Conservation (phyloP, 1,140 invertebrate genomes). For the Diabrotica virgifera region DNA sequence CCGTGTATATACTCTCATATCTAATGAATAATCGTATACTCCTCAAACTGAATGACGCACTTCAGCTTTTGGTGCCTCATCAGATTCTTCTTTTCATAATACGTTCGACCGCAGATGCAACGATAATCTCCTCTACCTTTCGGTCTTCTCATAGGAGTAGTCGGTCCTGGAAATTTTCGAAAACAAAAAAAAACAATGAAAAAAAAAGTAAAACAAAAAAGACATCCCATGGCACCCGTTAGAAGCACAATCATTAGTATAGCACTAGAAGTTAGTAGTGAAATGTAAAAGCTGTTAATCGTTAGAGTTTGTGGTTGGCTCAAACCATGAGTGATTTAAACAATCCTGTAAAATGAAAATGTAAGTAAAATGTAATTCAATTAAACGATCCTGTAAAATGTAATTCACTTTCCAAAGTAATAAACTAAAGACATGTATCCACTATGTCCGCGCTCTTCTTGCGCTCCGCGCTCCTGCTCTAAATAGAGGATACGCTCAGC, state of each 20-base stretch:
- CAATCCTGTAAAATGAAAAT: too few species aligned
- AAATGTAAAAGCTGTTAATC: not conserved
- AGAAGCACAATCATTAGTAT: not conserved
- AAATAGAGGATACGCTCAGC: too few species aligned
- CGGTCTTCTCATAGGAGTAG: constrained; percentile 24
- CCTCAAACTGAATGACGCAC: constrained; percentile 25
- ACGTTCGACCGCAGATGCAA: constrained; percentile 30
- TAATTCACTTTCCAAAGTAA: too few species aligned
- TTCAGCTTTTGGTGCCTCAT: constrained; percentile 30
- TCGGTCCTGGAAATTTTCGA: not conserved
- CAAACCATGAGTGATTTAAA: too few species aligned
- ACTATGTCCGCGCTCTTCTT: too few species aligned
- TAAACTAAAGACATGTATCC: too few species aligned
- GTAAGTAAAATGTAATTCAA: too few species aligned
- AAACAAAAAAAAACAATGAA: not conserved
- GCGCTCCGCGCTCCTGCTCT: too few species aligned
- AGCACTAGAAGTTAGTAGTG: not conserved
- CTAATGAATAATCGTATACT: constrained; percentile 21
- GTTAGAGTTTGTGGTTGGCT: too few species aligned
- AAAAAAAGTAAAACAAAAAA: not conserved
- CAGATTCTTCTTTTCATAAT: constrained; percentile 36
- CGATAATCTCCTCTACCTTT: constrained; percentile 31
- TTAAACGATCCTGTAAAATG: too few species aligned
- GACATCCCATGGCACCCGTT: not conserved
- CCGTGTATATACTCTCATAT: not conserved